These are phyloP conservation scores for Pituophis catenifer DNA, from an alignment of 2,113 vertebrate species.

Conservation along the genomic window DNA sequence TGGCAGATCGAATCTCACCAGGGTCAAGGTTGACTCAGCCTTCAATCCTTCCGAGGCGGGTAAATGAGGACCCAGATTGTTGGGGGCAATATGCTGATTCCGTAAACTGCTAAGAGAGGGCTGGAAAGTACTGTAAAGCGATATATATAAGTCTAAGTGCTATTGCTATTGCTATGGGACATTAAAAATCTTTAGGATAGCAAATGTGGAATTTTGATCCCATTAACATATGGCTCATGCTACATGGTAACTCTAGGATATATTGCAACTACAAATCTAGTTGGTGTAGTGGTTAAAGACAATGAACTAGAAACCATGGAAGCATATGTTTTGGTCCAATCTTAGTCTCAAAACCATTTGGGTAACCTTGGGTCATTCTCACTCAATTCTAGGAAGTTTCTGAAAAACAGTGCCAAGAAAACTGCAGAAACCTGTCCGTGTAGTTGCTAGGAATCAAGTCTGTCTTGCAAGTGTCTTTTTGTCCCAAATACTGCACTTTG, in stretches of 20 bases:
- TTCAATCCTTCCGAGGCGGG: no score
- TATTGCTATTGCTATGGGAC: background rate
- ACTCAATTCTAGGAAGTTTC: background rate
- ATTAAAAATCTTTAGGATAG: background rate
- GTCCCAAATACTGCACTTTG: background rate
- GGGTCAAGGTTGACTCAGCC: no score
- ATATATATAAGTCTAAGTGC: no score
- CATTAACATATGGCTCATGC: background rate
- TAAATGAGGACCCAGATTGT: no score
- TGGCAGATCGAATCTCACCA: no score
- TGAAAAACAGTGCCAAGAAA: background rate
- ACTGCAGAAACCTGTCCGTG: background rate
- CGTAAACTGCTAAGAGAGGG: no score
- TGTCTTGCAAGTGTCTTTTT: background rate
- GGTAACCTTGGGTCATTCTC: no score
- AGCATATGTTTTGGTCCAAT: background rate
- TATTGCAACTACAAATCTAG: background rate
- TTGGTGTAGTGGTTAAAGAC: background rate
- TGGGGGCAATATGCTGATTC: no score
- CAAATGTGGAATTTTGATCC: background rate
- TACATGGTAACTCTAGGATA: background rate
- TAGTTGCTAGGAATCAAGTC: background rate
- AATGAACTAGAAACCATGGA: background rate
- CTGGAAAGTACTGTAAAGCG: no score
- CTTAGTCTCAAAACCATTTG: background rate